Evolutionary conservation across 2,797 vertebrate species (phyloP).

Genomic region (Garrulus glandarius): DNA sequence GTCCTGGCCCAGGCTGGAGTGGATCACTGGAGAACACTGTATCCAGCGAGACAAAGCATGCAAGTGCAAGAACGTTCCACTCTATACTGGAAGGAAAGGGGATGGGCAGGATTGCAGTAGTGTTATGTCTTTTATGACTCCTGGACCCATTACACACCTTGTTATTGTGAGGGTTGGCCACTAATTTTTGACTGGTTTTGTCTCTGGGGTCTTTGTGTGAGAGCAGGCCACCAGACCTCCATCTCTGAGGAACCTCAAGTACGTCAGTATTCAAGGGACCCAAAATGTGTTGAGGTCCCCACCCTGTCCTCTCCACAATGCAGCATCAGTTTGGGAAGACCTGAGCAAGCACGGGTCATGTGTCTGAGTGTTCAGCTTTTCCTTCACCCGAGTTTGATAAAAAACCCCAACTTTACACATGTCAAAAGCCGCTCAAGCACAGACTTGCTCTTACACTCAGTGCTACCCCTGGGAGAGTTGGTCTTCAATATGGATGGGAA

Average conservation of each 20-base stretch:
- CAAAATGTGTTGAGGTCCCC: neutral
- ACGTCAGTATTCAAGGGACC: fast-evolving
- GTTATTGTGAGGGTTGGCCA: neutral
- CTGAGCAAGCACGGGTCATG: fast-evolving
- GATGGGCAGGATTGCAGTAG: neutral
- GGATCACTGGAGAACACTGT: neutral
- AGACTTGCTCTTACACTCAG: neutral
- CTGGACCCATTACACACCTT: neutral
- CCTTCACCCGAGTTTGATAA: neutral
- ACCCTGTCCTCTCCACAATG: neutral
- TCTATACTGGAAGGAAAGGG: neutral
- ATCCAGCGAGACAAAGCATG: neutral
- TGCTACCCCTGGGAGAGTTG: neutral
- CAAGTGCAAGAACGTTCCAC: neutral
- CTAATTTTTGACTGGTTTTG: neutral
- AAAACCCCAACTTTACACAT: fast-evolving
- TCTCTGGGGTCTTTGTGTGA: neutral
- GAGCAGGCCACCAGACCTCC: neutral
- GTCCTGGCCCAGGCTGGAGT: neutral
- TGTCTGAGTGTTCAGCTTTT: neutral
- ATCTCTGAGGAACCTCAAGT: neutral
- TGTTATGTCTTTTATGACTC: neutral
- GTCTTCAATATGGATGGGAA: neutral
- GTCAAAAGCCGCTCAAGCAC: neutral
- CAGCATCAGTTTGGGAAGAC: neutral